Evolutionary conservation across 2,888 invertebrate genomes (phyloP).

Genomic region (Steinernema scapterisci): DNA sequence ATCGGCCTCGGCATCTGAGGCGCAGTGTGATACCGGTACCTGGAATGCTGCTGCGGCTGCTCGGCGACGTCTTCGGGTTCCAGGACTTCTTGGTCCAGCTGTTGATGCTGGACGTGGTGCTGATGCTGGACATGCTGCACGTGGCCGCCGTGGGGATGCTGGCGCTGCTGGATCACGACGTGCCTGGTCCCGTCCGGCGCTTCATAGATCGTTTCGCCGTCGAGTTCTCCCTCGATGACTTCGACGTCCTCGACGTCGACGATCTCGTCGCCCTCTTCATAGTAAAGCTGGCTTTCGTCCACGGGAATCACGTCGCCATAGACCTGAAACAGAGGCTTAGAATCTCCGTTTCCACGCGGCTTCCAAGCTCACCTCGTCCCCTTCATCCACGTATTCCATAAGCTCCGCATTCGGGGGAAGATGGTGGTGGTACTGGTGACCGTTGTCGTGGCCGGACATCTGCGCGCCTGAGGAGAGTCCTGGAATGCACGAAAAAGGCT

Average conservation of each 20-base stretch:
- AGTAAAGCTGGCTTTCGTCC: constrained; percentile 1
- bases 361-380: background rate
- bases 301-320: constrained; percentile 24
- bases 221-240: background rate
- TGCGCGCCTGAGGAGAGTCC: background rate
- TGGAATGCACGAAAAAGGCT: background rate
- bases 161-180: constrained; percentile 3
- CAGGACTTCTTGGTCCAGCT: constrained; percentile 28
- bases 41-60: constrained; percentile 1
- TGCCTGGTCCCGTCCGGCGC: constrained; percentile 9
- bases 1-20: constrained; percentile 27
- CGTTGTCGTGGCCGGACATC: constrained; percentile 27
- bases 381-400: constrained; percentile 14
- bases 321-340: background rate
- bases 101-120: constrained; percentile 14
- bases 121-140: constrained; percentile 1
- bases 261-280: constrained; percentile 23
- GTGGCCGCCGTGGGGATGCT: background rate
- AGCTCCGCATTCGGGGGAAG: constrained; percentile 7
- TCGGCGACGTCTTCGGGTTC: constrained; percentile 11
- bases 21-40: constrained; percentile 22
- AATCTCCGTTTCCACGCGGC: no score
- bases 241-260: constrained; percentile 31
- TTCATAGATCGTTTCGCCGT: constrained; percentile 21
- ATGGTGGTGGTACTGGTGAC: constrained; percentile 19